phyloP scores from a whole-genome alignment of 2,113 vertebrate species.

The Collichthys lucidus region DNA sequence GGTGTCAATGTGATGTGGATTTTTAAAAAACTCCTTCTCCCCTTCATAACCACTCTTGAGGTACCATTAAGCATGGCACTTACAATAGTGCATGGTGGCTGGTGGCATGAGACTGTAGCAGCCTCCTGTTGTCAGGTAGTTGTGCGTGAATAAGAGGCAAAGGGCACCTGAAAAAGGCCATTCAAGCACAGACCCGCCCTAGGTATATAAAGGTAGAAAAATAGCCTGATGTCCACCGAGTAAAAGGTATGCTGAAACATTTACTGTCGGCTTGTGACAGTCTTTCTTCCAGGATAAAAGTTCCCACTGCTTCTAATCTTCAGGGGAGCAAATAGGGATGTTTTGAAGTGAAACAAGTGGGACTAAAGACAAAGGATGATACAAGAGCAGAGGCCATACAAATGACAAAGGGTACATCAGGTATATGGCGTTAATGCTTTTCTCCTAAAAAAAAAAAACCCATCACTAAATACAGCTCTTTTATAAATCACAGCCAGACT shows the following conservation, averaged over 20 bases:
- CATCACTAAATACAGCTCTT: slow-evolving; percentile 6
- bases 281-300: slow-evolving; percentile 20
- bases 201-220: slow-evolving; percentile 7
- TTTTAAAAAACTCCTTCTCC: background rate
- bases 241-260: background rate
- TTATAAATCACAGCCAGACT: slow-evolving; percentile 31
- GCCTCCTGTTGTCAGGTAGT: slow-evolving; percentile 2
- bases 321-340: slow-evolving; percentile 8
- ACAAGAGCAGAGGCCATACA: slow-evolving; percentile 21
- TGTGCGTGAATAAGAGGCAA: background rate
- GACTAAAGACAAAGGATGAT: slow-evolving; percentile 15
- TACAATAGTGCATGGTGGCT: background rate
- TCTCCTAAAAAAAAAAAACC: slow-evolving; percentile 11
- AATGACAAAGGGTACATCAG: slow-evolving; percentile 25
- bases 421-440: slow-evolving; percentile 4
- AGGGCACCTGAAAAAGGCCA: background rate
- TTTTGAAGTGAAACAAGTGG: slow-evolving; percentile 27
- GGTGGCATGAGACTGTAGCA: background rate
- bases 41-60: background rate
- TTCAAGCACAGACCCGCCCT: background rate
- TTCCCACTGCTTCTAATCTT: background rate
- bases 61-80: background rate
- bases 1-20: background rate
- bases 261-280: slow-evolving; percentile 11
- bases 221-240: background rate